phyloP scores from a whole-genome alignment of 1,140 invertebrate species.

The Aphis gossypii region DNA sequence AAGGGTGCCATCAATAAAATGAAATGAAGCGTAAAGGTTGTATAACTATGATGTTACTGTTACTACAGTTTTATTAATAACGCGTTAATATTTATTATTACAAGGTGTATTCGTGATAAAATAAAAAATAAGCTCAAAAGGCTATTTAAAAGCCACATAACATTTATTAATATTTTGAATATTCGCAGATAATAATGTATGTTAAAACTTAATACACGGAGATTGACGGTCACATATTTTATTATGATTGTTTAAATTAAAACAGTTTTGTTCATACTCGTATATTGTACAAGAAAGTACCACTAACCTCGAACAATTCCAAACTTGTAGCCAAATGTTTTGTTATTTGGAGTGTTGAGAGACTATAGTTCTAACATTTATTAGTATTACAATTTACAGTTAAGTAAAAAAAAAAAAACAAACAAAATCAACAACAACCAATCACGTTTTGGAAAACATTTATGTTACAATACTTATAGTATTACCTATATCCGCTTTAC shows the following conservation, averaged over 20 bases:
- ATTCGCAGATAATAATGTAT: not conserved
- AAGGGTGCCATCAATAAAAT: not conserved
- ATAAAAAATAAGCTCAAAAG: not conserved
- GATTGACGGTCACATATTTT: not conserved
- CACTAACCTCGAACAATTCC: not conserved
- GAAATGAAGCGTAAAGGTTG: not conserved
- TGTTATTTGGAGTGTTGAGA: not conserved
- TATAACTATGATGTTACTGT: not conserved
- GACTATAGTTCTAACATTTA: not conserved
- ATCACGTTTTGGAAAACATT: not conserved
- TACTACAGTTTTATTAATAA: not conserved
- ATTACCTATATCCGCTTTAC: not conserved
- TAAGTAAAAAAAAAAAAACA: not conserved
- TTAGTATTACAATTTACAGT: not conserved
- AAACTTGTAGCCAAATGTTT: not conserved
- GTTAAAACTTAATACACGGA: not conserved
- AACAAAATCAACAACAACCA: not conserved
- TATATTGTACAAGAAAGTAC: not conserved
- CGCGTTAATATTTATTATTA: not conserved
- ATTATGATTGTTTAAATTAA: not conserved
- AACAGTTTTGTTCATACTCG: not conserved
- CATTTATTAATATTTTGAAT: not conserved
- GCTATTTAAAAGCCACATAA: not conserved
- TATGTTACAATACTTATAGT: conserved; percentile 4
- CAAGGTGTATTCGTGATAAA: not conserved